Percentiles rank a stretch among this genome's conserved stretches.
These are phyloP conservation scores for Caiman crocodilus DNA, from an alignment of 2,797 vertebrate genomes.

Conservation along the genomic window DNA sequence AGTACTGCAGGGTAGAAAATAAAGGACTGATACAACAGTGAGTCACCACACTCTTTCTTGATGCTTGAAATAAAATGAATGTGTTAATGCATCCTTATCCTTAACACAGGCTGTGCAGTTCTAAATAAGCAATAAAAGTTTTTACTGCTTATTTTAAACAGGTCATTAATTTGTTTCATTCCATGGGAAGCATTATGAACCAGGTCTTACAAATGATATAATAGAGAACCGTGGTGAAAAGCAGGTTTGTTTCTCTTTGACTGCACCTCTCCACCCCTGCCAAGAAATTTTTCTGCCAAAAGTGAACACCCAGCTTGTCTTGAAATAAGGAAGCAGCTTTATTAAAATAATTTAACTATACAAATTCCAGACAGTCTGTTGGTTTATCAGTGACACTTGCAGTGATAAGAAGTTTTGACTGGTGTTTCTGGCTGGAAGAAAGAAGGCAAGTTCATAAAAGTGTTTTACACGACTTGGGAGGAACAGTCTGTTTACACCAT, in stretches of 20 bases:
- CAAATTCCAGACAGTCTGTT: fast-evolving
- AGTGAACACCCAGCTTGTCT: neutral
- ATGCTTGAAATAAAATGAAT: slow-evolving; percentile 1
- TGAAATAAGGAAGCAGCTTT: neutral
- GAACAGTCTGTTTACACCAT: neutral
- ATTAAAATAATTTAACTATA: neutral
- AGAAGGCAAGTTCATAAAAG: neutral
- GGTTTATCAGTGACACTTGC: neutral
- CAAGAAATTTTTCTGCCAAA: slow-evolving; percentile 26
- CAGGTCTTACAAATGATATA: fast-evolving
- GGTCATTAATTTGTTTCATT: neutral
- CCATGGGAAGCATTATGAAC: fast-evolving
- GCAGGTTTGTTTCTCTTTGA: neutral
- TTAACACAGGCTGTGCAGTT: neutral
- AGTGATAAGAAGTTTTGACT: neutral
- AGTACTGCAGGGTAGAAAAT: neutral
- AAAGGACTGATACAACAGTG: neutral
- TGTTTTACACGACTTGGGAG: neutral
- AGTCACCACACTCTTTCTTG: neutral
- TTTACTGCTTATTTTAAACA: neutral
- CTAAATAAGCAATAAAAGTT: neutral
- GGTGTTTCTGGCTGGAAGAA: neutral
- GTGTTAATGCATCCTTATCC: neutral
- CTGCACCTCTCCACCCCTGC: slow-evolving; percentile 6
- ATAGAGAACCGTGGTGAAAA: slow-evolving; percentile 13